phyloP scores from a whole-genome alignment of 2,113 vertebrate species.

The Plecotus auritus region DNA sequence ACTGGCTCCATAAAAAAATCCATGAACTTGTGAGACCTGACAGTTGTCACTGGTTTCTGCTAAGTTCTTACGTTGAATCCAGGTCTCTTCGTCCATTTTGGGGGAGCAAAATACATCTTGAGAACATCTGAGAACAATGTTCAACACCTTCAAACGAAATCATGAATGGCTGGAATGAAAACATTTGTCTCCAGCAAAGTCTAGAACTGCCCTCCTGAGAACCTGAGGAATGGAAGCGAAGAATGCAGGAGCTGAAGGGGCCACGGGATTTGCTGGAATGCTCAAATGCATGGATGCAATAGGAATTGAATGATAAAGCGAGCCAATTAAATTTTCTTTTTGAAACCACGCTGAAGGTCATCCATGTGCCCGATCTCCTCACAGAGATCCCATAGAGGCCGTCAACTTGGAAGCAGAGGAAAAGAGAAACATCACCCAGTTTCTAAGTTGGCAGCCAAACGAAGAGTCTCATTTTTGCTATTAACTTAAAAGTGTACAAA shows the following conservation, averaged over 20 bases:
- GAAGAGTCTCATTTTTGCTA: background rate
- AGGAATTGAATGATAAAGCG: background rate
- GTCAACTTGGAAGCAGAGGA: background rate
- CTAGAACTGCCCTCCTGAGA: background rate
- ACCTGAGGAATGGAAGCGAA: background rate
- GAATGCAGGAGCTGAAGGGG: background rate
- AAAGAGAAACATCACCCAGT: background rate
- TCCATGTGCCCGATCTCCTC: rapidly evolving
- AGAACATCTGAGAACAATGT: background rate
- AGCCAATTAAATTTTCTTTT: background rate
- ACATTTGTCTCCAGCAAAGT: background rate
- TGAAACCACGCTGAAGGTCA: rapidly evolving
- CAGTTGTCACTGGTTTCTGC: background rate
- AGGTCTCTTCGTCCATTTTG: background rate
- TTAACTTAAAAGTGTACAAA: background rate
- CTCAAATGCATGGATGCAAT: rapidly evolving
- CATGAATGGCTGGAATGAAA: background rate
- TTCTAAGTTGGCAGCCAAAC: too few relatives aligned
- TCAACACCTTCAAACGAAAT: background rate
- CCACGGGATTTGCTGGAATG: rapidly evolving
- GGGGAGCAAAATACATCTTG: background rate
- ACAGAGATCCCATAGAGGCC: background rate
- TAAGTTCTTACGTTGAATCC: background rate
- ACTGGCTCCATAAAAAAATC: background rate
- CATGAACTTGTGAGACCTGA: background rate